phyloP scores from a whole-genome alignment of 1,140 invertebrate species.

The Ditylenchus dipsaci region DNA sequence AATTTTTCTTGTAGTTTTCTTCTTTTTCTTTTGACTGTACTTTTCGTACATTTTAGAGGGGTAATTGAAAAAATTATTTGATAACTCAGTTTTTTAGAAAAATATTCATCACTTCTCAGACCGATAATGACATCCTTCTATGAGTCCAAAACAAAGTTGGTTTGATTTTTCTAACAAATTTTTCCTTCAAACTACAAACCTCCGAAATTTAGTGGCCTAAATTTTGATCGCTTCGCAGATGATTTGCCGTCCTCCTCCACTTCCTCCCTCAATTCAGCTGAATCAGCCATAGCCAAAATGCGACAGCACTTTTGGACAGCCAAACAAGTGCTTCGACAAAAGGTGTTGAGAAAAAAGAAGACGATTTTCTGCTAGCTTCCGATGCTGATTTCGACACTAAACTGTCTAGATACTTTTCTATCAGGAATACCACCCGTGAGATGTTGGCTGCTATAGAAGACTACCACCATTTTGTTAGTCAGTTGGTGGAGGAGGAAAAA shows the following conservation, averaged over 20 bases:
- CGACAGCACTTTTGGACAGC: slow-evolving; percentile 97
- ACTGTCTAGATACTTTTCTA: slow-evolving; percentile 84
- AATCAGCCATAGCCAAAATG: slow-evolving; percentile 71
- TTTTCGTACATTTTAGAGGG: too few relatives aligned
- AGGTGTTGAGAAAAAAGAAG: slow-evolving; percentile 91
- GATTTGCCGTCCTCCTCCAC: slow-evolving; percentile 52
- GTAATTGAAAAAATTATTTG: too few relatives aligned
- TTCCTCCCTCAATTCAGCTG: slow-evolving; percentile 52
- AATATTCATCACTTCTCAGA: too few relatives aligned
- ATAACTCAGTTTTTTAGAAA: too few relatives aligned
- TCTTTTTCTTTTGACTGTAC: too few relatives aligned
- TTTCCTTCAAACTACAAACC: too few relatives aligned
- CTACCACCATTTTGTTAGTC: slow-evolving; percentile 83
- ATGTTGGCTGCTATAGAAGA: slow-evolving; percentile 83
- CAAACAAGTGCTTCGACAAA: slow-evolving; percentile 86
- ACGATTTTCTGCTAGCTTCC: slow-evolving; percentile 88
- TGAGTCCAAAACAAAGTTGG: slow-evolving; percentile 40
- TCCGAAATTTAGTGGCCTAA: slow-evolving; percentile 41
- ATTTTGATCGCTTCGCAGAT: slow-evolving; percentile 58
- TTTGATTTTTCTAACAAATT: too few relatives aligned
- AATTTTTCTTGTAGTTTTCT: too few relatives aligned
- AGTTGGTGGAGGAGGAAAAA: slow-evolving; percentile 88
- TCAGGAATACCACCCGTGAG: slow-evolving; percentile 72
- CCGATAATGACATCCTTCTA: slow-evolving; percentile 32
- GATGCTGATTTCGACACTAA: slow-evolving; percentile 95